Conservation (phyloP, 2,797 vertebrate genomes). For the Acrossocheilus fasciatus region DNA sequence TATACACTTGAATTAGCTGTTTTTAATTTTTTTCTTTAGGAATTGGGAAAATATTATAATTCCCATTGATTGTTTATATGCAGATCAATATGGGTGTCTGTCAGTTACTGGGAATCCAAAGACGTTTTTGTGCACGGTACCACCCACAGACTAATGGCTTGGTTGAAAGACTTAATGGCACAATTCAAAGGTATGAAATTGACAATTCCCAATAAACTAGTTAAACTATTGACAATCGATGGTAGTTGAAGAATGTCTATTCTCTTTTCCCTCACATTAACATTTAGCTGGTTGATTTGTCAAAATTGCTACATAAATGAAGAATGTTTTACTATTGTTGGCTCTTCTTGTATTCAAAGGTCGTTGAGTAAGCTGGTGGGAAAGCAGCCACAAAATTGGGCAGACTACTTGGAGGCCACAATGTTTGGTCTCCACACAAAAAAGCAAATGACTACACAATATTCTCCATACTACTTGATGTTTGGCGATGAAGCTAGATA, state of each 20-base stretch:
- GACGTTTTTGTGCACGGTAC: neutral
- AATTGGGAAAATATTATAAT: neutral
- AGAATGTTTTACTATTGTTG: neutral
- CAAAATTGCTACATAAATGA: neutral
- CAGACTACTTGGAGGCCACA: neutral
- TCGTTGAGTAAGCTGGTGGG: neutral
- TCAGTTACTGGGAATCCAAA: neutral
- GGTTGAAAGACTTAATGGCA: neutral
- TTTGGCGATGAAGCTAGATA: neutral
- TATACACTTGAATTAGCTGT: no score
- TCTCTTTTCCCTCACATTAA: neutral
- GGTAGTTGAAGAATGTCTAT: neutral
- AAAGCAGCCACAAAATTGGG: neutral
- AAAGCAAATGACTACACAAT: no score
- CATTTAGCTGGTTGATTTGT: neutral
- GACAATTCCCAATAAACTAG: neutral
- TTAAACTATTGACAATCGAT: neutral
- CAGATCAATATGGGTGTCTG: neutral
- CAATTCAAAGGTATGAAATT: slow-evolving; percentile 6
- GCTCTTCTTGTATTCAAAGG: neutral
- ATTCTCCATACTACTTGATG: neutral
- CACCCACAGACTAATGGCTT: neutral
- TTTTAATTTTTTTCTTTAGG: neutral
- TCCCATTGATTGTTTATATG: neutral
- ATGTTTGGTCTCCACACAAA: neutral